Conservation (phyloP, 2,113 vertebrate genomes). For the Dipodomys ordii region DNA sequence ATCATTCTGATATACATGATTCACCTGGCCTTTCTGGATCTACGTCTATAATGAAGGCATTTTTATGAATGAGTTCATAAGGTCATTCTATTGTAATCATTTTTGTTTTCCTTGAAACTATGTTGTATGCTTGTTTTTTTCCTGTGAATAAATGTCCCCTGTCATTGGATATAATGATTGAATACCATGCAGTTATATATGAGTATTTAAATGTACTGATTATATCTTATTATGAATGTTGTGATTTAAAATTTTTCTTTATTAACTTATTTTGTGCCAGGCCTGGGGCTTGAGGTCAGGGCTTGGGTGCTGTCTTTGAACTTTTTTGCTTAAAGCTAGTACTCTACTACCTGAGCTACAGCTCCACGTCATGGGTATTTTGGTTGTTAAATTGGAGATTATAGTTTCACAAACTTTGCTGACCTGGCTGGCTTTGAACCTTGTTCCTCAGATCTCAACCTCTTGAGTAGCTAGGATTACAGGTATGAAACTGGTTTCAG, state of each 20-base stretch:
- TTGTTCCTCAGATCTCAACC: no score
- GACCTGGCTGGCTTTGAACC: no score
- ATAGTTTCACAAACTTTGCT: no score
- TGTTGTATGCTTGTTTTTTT: background rate
- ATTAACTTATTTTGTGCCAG: no score
- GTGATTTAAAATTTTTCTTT: background rate
- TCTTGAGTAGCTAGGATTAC: no score
- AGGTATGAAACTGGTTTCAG: no score
- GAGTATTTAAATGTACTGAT: background rate
- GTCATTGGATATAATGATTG: background rate
- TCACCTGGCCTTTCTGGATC: constrained; percentile 24
- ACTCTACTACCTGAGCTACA: no score
- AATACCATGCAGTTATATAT: background rate
- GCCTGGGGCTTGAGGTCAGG: no score
- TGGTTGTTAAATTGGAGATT: no score
- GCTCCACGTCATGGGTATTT: no score
- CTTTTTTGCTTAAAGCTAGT: no score
- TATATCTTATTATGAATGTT: background rate
- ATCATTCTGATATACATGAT: constrained; percentile 1
- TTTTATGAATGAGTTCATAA: background rate
- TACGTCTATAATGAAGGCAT: background rate
- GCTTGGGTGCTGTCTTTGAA: no score
- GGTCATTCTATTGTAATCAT: background rate
- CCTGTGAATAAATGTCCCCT: background rate
- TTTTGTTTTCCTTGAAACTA: constrained; percentile 25